Evolutionary conservation across 2,888 invertebrate genomes (phyloP), one percentile per base, ranked within the genome.

Genomic region (Eueremaeus valkanovi): DNA sequence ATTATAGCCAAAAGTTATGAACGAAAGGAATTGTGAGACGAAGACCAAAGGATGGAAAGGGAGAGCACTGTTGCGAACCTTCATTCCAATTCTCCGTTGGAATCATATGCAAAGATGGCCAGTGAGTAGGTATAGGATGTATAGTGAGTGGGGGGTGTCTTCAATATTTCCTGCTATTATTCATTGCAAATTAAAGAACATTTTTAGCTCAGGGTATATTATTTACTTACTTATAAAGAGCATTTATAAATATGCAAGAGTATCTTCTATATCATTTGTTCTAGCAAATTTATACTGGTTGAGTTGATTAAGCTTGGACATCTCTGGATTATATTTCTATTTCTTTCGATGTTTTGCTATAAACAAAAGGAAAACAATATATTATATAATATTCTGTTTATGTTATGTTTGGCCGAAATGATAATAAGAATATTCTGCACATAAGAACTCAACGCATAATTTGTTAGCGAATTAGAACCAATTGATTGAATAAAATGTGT

Each of bases 311-410:
- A 55, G 9, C 55, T 27, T 55, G 6, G 1, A 24, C 55, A 27
- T 24, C 27, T 68, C 9, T 1, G 68, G 42, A 68, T 68, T 68
- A 42, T 21, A 40, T 68, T 55, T 55, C 24, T 1, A 1, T 27
- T 27, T 27, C n/a, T 24, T 40, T 6, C 24, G 11, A 16, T 68
- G 42, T 13, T 21, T 68, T 42, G 33, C 3, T 13, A n/a, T 33
- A 68, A 68, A 68, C 68, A 68, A 68, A 55, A 68, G n/a, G 24
- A 42, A 68, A 42, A 68, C 36, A 24, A 68, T 68, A 40, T 68
- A n/a, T n/a, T n/a, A n/a, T n/a, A n/a, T n/a, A n/a, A n/a, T n/a
- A 68, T 68, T 40, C 33, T 63, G 55, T 45, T 45, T 45, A 45
- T 18, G 16, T 45, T 45, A 45, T 55, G 55, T 55, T 55, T 55